Percentiles rank a stretch among this genome's conserved stretches.
These are phyloP conservation scores for Paramisgurnus dabryanus DNA, from an alignment of 2,113 vertebrate species.

Conservation along the genomic window DNA sequence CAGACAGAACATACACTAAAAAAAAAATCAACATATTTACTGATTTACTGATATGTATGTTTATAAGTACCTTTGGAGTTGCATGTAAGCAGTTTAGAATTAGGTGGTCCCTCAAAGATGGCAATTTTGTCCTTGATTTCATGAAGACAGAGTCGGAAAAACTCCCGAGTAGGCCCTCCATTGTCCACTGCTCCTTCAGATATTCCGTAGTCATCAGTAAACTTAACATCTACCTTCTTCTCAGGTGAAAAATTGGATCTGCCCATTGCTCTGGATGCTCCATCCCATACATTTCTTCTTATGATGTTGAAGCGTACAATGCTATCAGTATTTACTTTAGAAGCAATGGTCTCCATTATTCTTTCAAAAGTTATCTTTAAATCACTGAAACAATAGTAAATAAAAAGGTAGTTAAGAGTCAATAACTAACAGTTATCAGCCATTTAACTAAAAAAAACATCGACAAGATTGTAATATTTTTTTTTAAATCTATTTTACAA, in stretches of 20 bases:
- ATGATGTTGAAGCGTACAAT: conserved; percentile 43
- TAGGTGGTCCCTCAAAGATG: conserved; percentile 37
- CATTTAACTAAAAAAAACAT: too few species aligned
- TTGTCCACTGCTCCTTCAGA: conserved; percentile 47
- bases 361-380: too few species aligned
- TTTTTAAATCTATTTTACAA: too few species aligned
- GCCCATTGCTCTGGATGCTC: conserved; percentile 36
- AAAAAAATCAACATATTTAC: too few species aligned
- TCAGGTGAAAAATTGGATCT: conserved; percentile 36
- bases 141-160: conserved; percentile 43
- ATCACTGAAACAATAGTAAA: too few species aligned
- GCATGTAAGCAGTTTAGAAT: conserved; percentile 16
- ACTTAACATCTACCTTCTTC: conserved; percentile 41
- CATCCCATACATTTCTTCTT: conserved; percentile 49
- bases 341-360: too few species aligned
- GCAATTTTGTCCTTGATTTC: conserved; percentile 37
- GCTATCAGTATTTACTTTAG: too few species aligned
- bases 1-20: too few species aligned
- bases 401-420: too few species aligned
- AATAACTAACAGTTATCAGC: too few species aligned
- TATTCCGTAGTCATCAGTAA: conserved; percentile 38
- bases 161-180: conserved; percentile 42
- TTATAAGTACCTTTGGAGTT: conserved; percentile 24
- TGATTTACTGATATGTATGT: too few species aligned
- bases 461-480: too few species aligned